Evolutionary conservation across 2,888 invertebrate species (phyloP).

Genomic region (Ypsolopha sequella): DNA sequence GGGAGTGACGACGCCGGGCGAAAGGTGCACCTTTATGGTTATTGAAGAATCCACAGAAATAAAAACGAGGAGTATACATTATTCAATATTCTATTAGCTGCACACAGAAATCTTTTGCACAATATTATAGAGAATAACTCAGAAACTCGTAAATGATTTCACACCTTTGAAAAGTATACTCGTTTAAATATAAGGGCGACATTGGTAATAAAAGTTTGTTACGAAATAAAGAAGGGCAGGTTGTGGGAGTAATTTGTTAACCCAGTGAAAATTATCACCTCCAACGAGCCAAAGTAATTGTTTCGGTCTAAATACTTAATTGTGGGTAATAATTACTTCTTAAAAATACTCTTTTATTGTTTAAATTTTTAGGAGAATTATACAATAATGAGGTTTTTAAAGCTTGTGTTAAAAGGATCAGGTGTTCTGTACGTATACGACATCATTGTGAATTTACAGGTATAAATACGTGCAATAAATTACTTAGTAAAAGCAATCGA

Average conservation of each 20-base stretch:
- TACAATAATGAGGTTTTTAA: not conserved
- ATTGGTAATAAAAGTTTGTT: not conserved
- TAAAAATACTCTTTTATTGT: conserved; percentile 14
- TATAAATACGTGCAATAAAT: conserved; percentile 15
- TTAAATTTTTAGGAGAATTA: not conserved
- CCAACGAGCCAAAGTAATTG: conserved; percentile 42
- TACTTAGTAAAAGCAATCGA: conserved; percentile 15
- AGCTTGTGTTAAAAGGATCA: not conserved
- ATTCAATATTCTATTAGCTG: no score
- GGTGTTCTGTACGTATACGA: not conserved
- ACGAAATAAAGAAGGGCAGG: not conserved
- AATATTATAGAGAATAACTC: no score
- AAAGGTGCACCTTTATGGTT: not conserved
- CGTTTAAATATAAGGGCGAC: not conserved
- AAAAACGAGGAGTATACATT: not conserved
- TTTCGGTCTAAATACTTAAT: conserved; percentile 34
- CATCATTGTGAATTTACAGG: not conserved
- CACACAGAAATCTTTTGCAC: no score
- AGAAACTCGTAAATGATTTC: not conserved
- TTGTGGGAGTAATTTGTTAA: conserved; percentile 14
- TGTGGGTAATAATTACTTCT: conserved; percentile 27
- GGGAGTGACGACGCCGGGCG: not conserved
- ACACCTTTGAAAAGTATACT: not conserved
- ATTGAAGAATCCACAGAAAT: not conserved
- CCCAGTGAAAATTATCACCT: conserved; percentile 27